phyloP scores from a whole-genome alignment of 2,888 invertebrate genomes.

The Allophyes oxyacanthae region DNA sequence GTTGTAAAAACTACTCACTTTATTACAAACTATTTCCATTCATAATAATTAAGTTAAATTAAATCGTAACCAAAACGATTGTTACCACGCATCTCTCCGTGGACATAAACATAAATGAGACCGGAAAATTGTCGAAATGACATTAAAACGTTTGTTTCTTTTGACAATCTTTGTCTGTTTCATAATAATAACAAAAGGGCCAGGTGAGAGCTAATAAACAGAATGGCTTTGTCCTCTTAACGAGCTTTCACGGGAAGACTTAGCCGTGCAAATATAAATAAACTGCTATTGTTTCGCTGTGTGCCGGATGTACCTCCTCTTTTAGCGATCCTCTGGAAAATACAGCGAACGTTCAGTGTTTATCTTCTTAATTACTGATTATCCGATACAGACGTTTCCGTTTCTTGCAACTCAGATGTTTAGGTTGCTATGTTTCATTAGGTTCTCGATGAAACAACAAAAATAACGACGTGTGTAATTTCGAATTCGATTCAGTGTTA shows the following conservation, averaged over 20 bases:
- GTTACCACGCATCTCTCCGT: neutral
- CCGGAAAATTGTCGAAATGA: constrained; percentile 53
- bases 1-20: constrained; percentile 13
- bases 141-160: constrained; percentile 57
- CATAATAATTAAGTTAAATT: constrained; percentile 12
- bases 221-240: constrained; percentile 73
- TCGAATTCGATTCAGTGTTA: constrained; percentile 1
- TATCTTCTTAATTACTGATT: constrained; percentile 67
- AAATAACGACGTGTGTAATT: constrained; percentile 8
- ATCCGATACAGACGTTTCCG: constrained; percentile 51
- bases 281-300: constrained; percentile 68
- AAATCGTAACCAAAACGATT: constrained; percentile 12
- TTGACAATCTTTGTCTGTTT: constrained; percentile 63
- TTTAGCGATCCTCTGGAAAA: constrained; percentile 64
- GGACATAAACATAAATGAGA: constrained; percentile 26
- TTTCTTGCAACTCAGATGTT: constrained; percentile 43
- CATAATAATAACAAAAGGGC: constrained; percentile 71
- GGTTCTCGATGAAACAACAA: constrained; percentile 2
- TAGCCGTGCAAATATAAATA: constrained; percentile 68
- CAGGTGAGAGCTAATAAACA: constrained; percentile 77
- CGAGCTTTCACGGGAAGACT: constrained; percentile 71
- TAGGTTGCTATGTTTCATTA: constrained; percentile 31
- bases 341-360: constrained; percentile 54
- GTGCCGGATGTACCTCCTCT: constrained; percentile 59
- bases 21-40: constrained; percentile 4